Base-by-base conservation (phyloP, 2,113 vertebrate genomes). In the Scalopus aquaticus region DNA sequence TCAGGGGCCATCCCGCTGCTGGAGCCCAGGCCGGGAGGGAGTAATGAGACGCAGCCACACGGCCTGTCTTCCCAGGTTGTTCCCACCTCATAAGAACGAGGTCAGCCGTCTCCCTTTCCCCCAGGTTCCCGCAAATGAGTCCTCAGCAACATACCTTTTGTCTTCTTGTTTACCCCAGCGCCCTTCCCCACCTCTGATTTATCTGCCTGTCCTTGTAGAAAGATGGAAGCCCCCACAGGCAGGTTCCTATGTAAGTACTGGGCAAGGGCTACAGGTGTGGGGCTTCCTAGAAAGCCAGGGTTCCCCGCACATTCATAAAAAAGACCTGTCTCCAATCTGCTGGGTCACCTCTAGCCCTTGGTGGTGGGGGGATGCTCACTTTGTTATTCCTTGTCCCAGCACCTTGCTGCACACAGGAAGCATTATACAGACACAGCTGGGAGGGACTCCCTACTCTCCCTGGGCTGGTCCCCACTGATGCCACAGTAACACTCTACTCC, bases 161-260 rank as follows among this genome's bases (percentile, higher is more conserved):
- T 54, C 51, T 7, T 60, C 32, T 39, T 6, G 3, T n/a, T 20
- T 30, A 67, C 35, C 7, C 44, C 20, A 17, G 32, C 4, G 37
- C 30, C 17, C 20, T 7, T 22, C 39, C 30, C 20, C 4, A 28
- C 39, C n/a, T 30, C 20, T 17, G 37, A 32, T 24, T n/a, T 60
- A 7, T 19, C 39, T 9, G 11, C 11, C 83, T n/a, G 62, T 54
- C 26, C 49, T 72, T 73, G 32, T 11, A 32, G 79, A 86, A 11
- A 35, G 1, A 24, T 12, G 10, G 2, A 35, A 3, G 39, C 9
- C 62, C 22, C 17, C 12, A 3, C 1, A 10, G 28, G 20, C 42
- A 7, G 8, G 19, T 49, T 65, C 44, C 74, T 42, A 13, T 46
- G 22, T 0, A 74, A 54, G 54, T 51, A 24, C 20, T 3, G 3